Evolutionary conservation across 2,888 invertebrate genomes (phyloP).

Genomic region (Dryobotodes eremita): DNA sequence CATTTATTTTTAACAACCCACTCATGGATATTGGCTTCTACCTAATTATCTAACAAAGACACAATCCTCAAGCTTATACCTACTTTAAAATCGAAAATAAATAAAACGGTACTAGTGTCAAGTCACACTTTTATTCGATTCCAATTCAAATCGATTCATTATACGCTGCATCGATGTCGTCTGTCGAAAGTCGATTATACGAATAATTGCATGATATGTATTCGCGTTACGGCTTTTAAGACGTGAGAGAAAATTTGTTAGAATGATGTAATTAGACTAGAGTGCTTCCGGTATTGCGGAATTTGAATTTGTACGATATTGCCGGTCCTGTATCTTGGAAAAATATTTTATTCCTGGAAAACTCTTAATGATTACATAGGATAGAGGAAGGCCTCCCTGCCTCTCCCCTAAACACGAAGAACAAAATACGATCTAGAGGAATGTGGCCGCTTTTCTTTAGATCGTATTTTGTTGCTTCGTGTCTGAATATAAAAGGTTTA

Average conservation of each 20-base stretch:
- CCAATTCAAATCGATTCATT: constrained; percentile 71
- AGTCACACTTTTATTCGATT: constrained; percentile 53
- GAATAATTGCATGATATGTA: constrained; percentile 79
- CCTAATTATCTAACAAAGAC: not conserved
- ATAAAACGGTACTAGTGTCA: constrained; percentile 49
- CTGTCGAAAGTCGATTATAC: constrained; percentile 73
- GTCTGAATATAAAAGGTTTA: too few relatives aligned
- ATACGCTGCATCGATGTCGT: constrained; percentile 67
- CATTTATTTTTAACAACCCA: not conserved
- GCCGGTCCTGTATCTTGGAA: not conserved
- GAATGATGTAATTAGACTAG: constrained; percentile 59
- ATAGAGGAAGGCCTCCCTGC: not conserved
- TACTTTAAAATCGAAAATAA: constrained; percentile 20
- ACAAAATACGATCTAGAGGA: too few relatives aligned
- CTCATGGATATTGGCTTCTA: not conserved
- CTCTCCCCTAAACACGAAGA: too few relatives aligned
- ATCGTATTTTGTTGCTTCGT: too few relatives aligned
- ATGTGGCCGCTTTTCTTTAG: too few relatives aligned
- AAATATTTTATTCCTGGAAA: too few relatives aligned
- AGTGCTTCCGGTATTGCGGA: constrained; percentile 45
- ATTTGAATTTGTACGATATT: not conserved
- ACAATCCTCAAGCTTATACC: not conserved
- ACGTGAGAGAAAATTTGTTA: constrained; percentile 78
- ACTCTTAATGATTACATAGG: not conserved
- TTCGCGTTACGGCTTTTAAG: constrained; percentile 69